Base-by-base conservation (phyloP, 2,113 vertebrate species). In the Chelonoidis abingdonii region DNA sequence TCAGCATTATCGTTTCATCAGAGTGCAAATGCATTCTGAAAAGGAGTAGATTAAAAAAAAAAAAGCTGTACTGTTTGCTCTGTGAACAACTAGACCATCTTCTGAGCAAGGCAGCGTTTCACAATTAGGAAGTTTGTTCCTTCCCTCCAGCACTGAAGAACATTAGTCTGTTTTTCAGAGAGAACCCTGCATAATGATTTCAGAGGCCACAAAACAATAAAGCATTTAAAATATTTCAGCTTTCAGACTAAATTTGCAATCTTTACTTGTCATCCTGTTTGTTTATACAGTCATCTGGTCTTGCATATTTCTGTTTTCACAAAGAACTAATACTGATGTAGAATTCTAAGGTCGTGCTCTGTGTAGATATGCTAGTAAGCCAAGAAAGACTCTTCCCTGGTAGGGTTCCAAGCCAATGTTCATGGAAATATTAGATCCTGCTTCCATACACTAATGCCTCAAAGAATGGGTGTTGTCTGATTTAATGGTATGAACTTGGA, bases 201-300 rank as follows among this genome's bases (percentile, higher is more conserved):
- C 80, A 24, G 69, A 2, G 3, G 6, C 14, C 86, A 52, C 1
- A 81, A 92, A 89, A 72, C 21, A 89, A 11, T 12, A 31, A 56
- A 52, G 1, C 1, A 4, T 56, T 59, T 1, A 25, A 80, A 89
- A 56, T 69, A 1, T 3, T 4, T 0, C 2, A 11, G 3, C 54
- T 19, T 92, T 84, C 8, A 47, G 8, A 3, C 2, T 38, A 25
- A 53, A 17, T 11, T 27, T 78, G 75, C 11, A 78, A 25, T 47
- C 44, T 78, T 78, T 78, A 78, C 25, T 78, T 78, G 13, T 47
- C 21, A 25, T 44, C 25, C 38, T 72, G 19, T 38, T 21, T 38
- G 0, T 72, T 80, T 87, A 2, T 57, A 8, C 19, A 86, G 38
- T 82, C 41, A 62, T 16, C 7, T 29, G 16, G 4, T 59, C 72